Conservation (phyloP, 2,113 vertebrate genomes). For the Chionomys nivalis region DNA sequence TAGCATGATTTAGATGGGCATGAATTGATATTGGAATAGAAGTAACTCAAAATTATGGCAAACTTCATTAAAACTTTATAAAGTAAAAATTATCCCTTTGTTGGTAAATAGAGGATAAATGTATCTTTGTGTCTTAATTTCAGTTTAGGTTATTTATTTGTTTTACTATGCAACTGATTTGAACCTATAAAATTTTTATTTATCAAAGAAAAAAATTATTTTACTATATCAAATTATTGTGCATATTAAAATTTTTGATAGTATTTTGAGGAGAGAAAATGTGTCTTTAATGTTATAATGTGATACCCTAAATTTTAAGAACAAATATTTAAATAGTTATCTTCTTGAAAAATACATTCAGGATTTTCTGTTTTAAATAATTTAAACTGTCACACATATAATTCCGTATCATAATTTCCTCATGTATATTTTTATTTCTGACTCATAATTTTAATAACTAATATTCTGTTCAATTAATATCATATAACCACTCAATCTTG, state of each 20-base stretch:
- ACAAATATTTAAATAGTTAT: not conserved
- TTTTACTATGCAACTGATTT: conserved; percentile 9
- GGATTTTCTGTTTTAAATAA: not conserved
- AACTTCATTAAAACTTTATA: conserved; percentile 17
- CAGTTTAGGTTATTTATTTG: not conserved
- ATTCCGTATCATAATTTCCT: not conserved
- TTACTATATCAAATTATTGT: not conserved
- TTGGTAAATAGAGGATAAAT: not conserved
- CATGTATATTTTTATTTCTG: not conserved
- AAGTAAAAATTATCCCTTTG: not conserved
- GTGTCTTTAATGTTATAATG: not conserved
- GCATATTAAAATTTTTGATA: not conserved
- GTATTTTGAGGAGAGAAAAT: not conserved
- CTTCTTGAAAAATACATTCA: not conserved
- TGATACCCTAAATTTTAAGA: not conserved
- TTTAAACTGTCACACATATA: not conserved
- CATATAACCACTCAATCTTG: not conserved
- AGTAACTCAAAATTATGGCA: not conserved
- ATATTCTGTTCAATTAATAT: not conserved
- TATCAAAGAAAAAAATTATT: not conserved
- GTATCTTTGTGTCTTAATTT: not conserved
- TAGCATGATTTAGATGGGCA: not conserved
- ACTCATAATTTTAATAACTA: not conserved
- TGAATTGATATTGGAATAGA: not conserved
- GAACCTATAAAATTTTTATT: not conserved